A percentile compares a stretch with the other conserved stretches of the same genome.
phyloP scores from a whole-genome alignment of 2,797 vertebrate species.

The Mico argentatus region DNA sequence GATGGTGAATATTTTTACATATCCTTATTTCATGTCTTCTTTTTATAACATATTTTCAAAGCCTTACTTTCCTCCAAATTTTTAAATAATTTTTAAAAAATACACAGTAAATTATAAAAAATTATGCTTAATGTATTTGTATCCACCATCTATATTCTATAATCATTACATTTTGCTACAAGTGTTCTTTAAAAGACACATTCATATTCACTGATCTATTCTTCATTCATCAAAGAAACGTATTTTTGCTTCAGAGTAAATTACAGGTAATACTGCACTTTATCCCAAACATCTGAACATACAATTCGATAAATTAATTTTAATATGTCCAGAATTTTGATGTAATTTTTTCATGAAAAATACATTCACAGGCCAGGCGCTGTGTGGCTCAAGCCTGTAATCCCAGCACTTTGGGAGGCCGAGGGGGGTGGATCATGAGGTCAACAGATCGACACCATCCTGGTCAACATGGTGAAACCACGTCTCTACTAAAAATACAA shows the following conservation, averaged over 20 bases:
- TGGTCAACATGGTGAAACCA: no score
- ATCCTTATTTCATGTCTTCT: background rate
- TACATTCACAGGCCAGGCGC: background rate
- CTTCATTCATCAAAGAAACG: background rate
- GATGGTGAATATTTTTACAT: background rate
- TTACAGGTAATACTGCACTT: background rate
- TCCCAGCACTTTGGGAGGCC: no score
- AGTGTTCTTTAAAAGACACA: background rate
- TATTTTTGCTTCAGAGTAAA: background rate
- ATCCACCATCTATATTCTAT: background rate
- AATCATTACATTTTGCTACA: background rate
- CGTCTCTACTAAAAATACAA: no score
- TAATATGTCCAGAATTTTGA: background rate
- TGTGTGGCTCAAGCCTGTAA: no score
- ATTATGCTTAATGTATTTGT: background rate
- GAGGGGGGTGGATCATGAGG: no score
- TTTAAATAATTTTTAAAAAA: background rate
- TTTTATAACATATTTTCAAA: background rate
- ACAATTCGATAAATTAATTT: background rate
- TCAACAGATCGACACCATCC: no score
- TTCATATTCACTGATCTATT: background rate
- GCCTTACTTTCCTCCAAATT: background rate
- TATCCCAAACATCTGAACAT: background rate
- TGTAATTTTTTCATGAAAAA: background rate
- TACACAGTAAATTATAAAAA: background rate